Base-by-base conservation (phyloP, 2,888 invertebrate species). In the Pollenia angustigena region DNA sequence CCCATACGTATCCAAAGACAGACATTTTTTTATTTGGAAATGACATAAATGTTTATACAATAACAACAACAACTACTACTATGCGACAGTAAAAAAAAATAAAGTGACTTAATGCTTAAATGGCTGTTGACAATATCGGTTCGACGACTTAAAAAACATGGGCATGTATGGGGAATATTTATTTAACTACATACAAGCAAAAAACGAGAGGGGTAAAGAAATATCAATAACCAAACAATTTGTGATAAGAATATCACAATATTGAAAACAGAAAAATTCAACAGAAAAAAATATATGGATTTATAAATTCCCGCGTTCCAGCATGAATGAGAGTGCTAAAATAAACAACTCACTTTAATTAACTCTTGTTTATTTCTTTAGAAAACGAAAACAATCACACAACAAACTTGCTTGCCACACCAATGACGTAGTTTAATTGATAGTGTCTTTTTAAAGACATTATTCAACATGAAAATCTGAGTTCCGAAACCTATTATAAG, bases 51-150 rank as follows among this genome's bases (percentile, higher is more conserved):
- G 42, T 44, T 23, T 42, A 32, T 52, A 16, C 52, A 48, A 74
- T 16, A 74, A 42, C 56, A 18, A 50, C 62, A 69, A 42, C n/a
- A 64, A 23, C 32, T 46, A 69, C 32, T 32, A 4, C 48, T 32
- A 50, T 52, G 32, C 16, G n/a, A 48, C 46, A 60, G 71, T 4
- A 44, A 54, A 66, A 54, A 66, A 71, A 68, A 72, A 44, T 74
- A 16, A 81, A 76, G 64, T 76, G 72, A 76, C 60, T 81, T 60
- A 50, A 74, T 60, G 68, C 68, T 74, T 68, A 74, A 82, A 79
- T 74, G 78, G 64, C 23, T 72, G 81, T 72, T 81, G 81, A 74
- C 72, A 81, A 74, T 64, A 66, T 81, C 72, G 48, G 71, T 71
- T 76, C 71, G 71, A 56, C 68, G 78, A 79, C 85, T 62, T n/a